phyloP scores from a whole-genome alignment of 1,140 invertebrate species.

The Choristoneura fumiferana region DNA sequence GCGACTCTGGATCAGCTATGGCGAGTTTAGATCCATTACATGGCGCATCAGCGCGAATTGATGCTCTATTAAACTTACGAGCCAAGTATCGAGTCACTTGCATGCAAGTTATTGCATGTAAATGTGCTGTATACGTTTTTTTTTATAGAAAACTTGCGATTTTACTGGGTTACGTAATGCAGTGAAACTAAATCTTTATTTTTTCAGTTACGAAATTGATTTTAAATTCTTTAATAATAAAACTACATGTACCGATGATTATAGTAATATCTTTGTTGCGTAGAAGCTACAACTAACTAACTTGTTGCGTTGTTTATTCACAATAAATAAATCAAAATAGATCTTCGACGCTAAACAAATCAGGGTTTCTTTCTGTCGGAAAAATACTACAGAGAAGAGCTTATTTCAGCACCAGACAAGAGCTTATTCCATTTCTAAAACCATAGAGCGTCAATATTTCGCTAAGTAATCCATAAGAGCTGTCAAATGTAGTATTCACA shows the following conservation, averaged over 20 bases:
- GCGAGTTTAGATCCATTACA: constrained; percentile 29
- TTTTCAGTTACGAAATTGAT: too few relatives aligned
- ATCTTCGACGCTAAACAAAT: too few relatives aligned
- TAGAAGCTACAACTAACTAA: too few relatives aligned
- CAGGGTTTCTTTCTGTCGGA: not conserved
- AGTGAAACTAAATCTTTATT: too few relatives aligned
- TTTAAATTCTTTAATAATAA: too few relatives aligned
- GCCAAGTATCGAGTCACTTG: not conserved
- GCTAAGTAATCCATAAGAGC: constrained; percentile 28
- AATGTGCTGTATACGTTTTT: not conserved
- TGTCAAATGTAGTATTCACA: constrained; percentile 32
- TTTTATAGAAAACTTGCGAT: not conserved
- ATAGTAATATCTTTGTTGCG: too few relatives aligned
- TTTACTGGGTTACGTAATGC: not conserved
- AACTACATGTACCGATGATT: too few relatives aligned
- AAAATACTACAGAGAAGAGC: not conserved
- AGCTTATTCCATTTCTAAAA: not conserved
- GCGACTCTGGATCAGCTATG: constrained; percentile 21
- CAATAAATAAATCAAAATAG: too few relatives aligned
- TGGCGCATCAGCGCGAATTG: not conserved
- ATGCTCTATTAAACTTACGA: not conserved
- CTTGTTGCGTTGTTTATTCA: too few relatives aligned
- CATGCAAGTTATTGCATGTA: not conserved
- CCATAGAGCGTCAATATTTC: constrained; percentile 1
- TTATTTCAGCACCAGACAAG: constrained; percentile 4